Evolutionary conservation across 2,888 invertebrate genomes (phyloP).

Genomic region (Diogma glabrata): DNA sequence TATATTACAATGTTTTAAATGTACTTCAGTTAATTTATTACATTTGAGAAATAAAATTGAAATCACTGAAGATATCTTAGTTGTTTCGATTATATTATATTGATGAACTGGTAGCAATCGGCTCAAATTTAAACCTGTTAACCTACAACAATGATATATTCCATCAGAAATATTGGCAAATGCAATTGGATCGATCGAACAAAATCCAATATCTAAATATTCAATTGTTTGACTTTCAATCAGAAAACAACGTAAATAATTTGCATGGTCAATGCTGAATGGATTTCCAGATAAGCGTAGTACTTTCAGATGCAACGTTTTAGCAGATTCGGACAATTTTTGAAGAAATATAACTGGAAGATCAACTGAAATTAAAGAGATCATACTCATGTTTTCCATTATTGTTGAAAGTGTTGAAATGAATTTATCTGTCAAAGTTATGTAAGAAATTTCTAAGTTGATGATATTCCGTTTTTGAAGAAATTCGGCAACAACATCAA

Average conservation of each 20-base stretch:
- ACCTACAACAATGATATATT: slow-evolving; percentile 25
- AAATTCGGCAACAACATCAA: slow-evolving; percentile 25
- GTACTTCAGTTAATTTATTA: slow-evolving; percentile 24
- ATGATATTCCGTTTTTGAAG: slow-evolving; percentile 18
- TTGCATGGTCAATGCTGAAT: slow-evolving; percentile 10
- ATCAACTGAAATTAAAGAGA: neutral
- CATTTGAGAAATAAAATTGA: slow-evolving; percentile 28
- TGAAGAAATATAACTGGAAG: neutral
- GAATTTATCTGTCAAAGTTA: neutral
- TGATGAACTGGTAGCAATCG: slow-evolving; percentile 22
- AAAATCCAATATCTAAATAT: slow-evolving; percentile 17
- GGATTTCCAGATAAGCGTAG: slow-evolving; percentile 16
- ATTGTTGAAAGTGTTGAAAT: neutral
- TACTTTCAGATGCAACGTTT: no score
- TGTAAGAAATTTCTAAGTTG: slow-evolving; percentile 4
- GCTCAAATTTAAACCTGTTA: slow-evolving; percentile 24
- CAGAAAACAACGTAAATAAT: slow-evolving; percentile 15
- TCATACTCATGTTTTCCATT: neutral
- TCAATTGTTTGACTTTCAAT: slow-evolving; percentile 10
- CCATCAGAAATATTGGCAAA: slow-evolving; percentile 32
- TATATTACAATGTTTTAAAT: slow-evolving; percentile 28
- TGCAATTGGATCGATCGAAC: slow-evolving; percentile 26
- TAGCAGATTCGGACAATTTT: no score
- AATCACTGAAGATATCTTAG: slow-evolving; percentile 25
- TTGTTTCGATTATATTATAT: slow-evolving; percentile 24